These are phyloP conservation scores for Pelobates fuscus DNA, from an alignment of 2,113 vertebrate genomes.

Conservation along the genomic window DNA sequence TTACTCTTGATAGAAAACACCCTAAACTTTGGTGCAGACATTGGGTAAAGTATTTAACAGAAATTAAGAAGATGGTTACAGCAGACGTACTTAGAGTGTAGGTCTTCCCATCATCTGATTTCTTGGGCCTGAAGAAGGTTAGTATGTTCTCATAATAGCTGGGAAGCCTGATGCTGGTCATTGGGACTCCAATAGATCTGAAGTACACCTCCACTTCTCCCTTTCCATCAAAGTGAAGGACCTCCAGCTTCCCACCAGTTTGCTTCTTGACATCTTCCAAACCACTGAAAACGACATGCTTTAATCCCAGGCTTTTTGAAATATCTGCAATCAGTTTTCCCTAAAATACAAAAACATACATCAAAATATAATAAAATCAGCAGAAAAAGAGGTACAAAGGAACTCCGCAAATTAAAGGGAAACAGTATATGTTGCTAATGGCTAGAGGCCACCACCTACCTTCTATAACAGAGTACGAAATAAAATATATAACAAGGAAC, in stretches of 20 bases:
- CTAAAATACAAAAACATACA: slow-evolving; percentile 50
- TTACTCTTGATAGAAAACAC: too few relatives aligned
- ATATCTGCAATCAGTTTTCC: slow-evolving; percentile 64
- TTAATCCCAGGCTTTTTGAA: slow-evolving; percentile 56
- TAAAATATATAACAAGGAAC: too few relatives aligned
- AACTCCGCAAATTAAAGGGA: too few relatives aligned
- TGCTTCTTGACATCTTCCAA: slow-evolving; percentile 67
- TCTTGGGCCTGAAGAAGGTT: slow-evolving; percentile 58
- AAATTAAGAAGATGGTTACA: too few relatives aligned
- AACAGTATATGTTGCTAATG: too few relatives aligned
- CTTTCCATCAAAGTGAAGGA: slow-evolving; percentile 67
- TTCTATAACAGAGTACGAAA: too few relatives aligned
- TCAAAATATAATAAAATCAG: too few relatives aligned
- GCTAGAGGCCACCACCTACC: too few relatives aligned
- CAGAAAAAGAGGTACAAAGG: too few relatives aligned
- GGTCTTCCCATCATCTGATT: slow-evolving; percentile 46
- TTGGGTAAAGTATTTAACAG: too few relatives aligned
- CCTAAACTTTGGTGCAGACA: too few relatives aligned
- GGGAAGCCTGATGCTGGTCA: slow-evolving; percentile 55
- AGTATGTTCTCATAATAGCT: slow-evolving; percentile 71
- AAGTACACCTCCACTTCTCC: slow-evolving; percentile 68
- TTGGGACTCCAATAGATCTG: slow-evolving; percentile 49
- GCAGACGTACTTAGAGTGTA: slow-evolving; percentile 60
- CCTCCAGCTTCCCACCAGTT: slow-evolving; percentile 56
- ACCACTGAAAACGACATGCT: slow-evolving; percentile 62